These are phyloP conservation scores for Cosmia pyralina DNA, from an alignment of 2,888 invertebrate genomes.

Conservation along the genomic window DNA sequence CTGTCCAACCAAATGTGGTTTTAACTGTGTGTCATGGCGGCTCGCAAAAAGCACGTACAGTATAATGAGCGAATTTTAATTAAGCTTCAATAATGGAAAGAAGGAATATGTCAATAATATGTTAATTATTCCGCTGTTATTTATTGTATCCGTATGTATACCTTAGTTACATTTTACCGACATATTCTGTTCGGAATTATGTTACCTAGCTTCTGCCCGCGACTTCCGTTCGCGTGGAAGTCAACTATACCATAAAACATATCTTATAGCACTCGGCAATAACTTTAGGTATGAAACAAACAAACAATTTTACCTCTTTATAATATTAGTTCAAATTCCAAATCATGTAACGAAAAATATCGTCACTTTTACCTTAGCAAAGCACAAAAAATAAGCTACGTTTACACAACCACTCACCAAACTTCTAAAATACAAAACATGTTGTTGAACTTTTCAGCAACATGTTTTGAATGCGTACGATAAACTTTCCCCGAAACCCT, in stretches of 20 bases:
- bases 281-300: not conserved
- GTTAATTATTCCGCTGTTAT: slow-evolving; percentile 14
- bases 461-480: slow-evolving; percentile 20
- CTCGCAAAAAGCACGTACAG: not conserved
- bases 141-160: not conserved
- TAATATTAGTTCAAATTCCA: not conserved
- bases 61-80: slow-evolving; percentile 3
- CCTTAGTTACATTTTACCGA: not conserved
- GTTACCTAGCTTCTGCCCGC: not conserved
- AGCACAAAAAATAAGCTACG: not conserved
- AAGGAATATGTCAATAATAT: not conserved
- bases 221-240: not conserved
- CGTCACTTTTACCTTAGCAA: not conserved
- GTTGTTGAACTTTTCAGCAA: slow-evolving; percentile 15
- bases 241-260: not conserved
- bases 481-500: slow-evolving; percentile 15
- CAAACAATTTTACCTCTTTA: too few species aligned
- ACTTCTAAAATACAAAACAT: slow-evolving; percentile 15
- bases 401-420: slow-evolving; percentile 1
- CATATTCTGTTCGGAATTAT: not conserved
- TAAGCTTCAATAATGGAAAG: slow-evolving; percentile 1
- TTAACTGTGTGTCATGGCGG: not conserved
- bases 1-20: not conserved
- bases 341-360: not conserved
- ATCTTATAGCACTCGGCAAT: not conserved